phyloP scores from a whole-genome alignment of 2,888 invertebrate genomes.

The Malachius bipustulatus region DNA sequence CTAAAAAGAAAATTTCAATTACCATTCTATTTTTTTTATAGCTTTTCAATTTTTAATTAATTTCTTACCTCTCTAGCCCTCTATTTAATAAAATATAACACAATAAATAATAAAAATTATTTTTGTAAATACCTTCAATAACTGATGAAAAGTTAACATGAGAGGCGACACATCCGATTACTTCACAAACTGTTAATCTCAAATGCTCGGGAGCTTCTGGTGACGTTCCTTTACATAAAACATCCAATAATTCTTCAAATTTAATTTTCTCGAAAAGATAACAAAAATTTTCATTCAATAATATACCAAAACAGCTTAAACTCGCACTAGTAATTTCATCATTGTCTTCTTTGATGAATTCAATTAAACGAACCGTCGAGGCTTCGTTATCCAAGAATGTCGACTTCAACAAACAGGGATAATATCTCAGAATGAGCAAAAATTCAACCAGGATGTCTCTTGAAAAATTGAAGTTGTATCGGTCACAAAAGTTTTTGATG shows the following conservation, averaged over 20 bases:
- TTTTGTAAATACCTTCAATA: no score
- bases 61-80: no score
- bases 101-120: no score
- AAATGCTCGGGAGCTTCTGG: slow-evolving; percentile 26
- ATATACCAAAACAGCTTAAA: slow-evolving; percentile 27
- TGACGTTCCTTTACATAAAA: slow-evolving; percentile 24
- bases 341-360: slow-evolving; percentile 23
- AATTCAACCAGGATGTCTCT: neutral
- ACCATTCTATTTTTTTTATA: no score
- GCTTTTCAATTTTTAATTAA: no score
- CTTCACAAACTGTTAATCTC: slow-evolving; percentile 26
- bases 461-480: no score
- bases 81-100: no score
- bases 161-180: no score
- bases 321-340: slow-evolving; percentile 29
- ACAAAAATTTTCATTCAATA: slow-evolving; percentile 24
- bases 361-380: slow-evolving; percentile 27
- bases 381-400: slow-evolving; percentile 23
- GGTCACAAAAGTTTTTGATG: slow-evolving; percentile 21
- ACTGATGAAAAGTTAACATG: no score
- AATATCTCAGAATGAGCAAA: slow-evolving; percentile 14
- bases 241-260: slow-evolving; percentile 18
- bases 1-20: no score
- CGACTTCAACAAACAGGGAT: slow-evolving; percentile 27
- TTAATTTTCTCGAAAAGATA: slow-evolving; percentile 18